Percentiles rank a stretch among this genome's conserved stretches.
Evolutionary conservation across 2,113 vertebrate species (phyloP).

Genomic region (Corythornis madagascariensis): DNA sequence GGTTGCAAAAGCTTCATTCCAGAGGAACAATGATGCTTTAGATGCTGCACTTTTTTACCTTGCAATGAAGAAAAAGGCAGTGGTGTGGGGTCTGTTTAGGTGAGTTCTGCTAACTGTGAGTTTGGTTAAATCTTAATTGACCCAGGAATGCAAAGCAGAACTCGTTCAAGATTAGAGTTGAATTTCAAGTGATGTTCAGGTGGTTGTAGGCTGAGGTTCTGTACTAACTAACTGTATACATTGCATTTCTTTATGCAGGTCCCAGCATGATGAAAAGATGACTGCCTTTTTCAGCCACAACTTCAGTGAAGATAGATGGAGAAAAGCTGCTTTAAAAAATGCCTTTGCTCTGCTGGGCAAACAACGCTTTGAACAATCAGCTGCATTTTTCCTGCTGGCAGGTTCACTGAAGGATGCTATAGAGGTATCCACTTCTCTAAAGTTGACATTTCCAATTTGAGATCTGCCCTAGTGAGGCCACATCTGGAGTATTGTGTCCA

Average conservation of each 20-base stretch:
- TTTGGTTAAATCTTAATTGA: background rate
- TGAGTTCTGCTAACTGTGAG: conserved; percentile 50
- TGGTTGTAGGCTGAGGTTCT: background rate
- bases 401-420: conserved; percentile 98
- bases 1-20: conserved; percentile 95
- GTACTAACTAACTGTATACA: background rate
- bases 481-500: too few species aligned
- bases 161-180: background rate
- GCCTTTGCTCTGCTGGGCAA: conserved; percentile 97
- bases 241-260: conserved; percentile 74
- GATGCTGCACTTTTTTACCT: conserved; percentile 97
- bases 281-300: conserved; percentile 98
- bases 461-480: too few species aligned
- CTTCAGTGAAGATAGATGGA: conserved; percentile 96
- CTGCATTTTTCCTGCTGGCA: conserved; percentile 96
- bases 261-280: conserved; percentile 98
- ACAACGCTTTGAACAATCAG: conserved; percentile 97
- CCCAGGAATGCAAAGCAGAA: background rate
- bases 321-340: conserved; percentile 97
- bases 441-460: background rate
- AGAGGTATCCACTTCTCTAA: conserved; percentile 80
- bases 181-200: background rate
- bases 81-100: conserved; percentile 98
- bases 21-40: conserved; percentile 93
- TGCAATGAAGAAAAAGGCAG: conserved; percentile 98